These are phyloP conservation scores for Mustelus asterias DNA, from an alignment of 2,113 vertebrate species.

Conservation along the genomic window DNA sequence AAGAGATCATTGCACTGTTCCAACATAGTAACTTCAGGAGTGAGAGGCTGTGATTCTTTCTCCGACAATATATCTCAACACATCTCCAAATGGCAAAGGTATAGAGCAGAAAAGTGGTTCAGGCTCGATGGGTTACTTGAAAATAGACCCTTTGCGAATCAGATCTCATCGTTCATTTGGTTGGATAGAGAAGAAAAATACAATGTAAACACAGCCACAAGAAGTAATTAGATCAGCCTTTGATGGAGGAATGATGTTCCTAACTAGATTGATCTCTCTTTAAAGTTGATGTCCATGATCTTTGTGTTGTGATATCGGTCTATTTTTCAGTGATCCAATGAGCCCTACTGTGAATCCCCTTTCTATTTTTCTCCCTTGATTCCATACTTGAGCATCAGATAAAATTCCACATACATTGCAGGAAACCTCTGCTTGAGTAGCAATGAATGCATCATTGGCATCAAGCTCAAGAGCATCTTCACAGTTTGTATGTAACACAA, in stretches of 20 bases:
- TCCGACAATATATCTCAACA: background rate
- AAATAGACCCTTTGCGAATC: background rate
- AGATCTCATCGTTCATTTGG: background rate
- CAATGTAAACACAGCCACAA: background rate
- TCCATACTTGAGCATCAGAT: background rate
- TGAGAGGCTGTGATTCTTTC: background rate
- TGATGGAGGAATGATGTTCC: background rate
- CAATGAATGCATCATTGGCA: constrained; percentile 5
- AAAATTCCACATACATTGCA: background rate
- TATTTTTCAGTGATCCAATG: background rate
- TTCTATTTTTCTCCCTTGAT: background rate
- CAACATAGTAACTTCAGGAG: background rate
- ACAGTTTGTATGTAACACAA: background rate
- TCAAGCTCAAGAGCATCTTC: background rate
- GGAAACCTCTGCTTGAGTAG: background rate
- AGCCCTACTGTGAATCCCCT: background rate
- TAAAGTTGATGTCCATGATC: background rate
- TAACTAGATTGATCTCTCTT: background rate
- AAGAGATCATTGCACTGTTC: background rate
- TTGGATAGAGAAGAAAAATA: background rate
- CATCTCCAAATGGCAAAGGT: background rate
- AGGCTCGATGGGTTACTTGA: background rate
- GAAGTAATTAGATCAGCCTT: background rate
- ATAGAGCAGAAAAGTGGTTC: background rate
- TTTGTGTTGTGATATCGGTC: background rate